These are phyloP conservation scores for Cairina moschata DNA, from an alignment of 2,113 vertebrate genomes.

Conservation along the genomic window DNA sequence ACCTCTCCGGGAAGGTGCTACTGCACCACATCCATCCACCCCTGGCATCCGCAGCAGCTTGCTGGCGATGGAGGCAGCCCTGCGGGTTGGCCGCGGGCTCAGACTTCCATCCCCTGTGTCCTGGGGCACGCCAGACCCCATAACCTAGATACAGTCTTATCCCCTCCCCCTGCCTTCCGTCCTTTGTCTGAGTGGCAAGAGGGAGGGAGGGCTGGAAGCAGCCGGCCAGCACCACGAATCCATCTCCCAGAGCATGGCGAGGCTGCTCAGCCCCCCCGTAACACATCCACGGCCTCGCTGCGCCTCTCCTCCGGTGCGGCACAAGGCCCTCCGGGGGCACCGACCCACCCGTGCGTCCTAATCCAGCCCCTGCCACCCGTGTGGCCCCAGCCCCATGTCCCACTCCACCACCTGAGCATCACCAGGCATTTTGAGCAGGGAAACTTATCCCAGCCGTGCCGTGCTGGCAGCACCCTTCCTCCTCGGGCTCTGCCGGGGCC, in stretches of 20 bases:
- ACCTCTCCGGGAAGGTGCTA: background rate
- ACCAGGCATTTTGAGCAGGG: background rate
- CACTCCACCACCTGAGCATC: background rate
- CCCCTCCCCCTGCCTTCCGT: conserved; percentile 40
- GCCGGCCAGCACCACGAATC: background rate
- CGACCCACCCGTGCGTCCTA: accelerated
- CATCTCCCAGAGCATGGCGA: conserved; percentile 22
- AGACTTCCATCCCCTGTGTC: background rate
- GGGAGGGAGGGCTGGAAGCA: conserved; percentile 22
- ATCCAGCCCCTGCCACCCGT: background rate
- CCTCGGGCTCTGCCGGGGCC: background rate
- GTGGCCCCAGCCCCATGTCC: accelerated
- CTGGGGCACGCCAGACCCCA: background rate
- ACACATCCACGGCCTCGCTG: background rate
- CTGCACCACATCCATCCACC: background rate
- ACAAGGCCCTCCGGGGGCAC: background rate
- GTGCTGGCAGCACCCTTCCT: background rate
- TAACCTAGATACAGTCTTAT: conserved; percentile 42
- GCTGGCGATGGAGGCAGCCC: background rate
- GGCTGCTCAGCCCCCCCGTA: background rate
- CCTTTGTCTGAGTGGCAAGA: conserved; percentile 57
- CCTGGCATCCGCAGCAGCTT: accelerated
- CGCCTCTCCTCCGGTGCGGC: accelerated
- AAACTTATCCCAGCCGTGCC: background rate
- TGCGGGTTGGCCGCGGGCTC: background rate